Evolutionary conservation across 2,888 invertebrate species (phyloP).

Genomic region (Arctia plantaginis): DNA sequence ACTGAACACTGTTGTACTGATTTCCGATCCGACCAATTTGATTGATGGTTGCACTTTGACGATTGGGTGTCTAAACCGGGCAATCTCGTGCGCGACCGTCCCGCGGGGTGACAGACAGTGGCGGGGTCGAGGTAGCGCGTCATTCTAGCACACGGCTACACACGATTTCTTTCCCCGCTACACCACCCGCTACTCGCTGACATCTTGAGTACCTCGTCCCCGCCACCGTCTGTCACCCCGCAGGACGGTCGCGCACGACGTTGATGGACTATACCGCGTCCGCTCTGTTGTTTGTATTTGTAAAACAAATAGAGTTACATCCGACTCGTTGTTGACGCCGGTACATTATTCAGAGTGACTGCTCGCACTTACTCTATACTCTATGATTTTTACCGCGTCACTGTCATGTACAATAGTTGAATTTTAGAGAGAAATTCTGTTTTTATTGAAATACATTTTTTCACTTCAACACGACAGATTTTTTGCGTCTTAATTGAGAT

Average conservation of each 20-base stretch:
- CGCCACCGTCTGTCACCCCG: too few species aligned
- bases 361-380: constrained; percentile 24
- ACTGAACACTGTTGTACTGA: not conserved
- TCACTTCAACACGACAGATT: not conserved
- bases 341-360: constrained; percentile 27
- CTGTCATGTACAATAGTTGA: constrained; percentile 20
- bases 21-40: not conserved
- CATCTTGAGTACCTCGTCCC: too few species aligned
- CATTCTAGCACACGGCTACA: too few species aligned
- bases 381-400: constrained; percentile 23
- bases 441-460: not conserved
- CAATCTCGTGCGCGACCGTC: too few species aligned
- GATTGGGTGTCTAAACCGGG: not conserved
- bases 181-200: too few species aligned
- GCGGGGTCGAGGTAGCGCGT: too few species aligned
- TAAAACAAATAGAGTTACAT: constrained; percentile 26
- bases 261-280: not conserved
- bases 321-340: constrained; percentile 16
- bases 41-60: not conserved
- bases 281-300: constrained; percentile 23
- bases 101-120: too few species aligned
- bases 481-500: too few species aligned
- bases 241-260: too few species aligned
- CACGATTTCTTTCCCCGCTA: too few species aligned
- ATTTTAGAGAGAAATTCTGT: not conserved